Evolutionary conservation across 2,113 vertebrate species (phyloP).

Genomic region (Ardeotis arabs): DNA sequence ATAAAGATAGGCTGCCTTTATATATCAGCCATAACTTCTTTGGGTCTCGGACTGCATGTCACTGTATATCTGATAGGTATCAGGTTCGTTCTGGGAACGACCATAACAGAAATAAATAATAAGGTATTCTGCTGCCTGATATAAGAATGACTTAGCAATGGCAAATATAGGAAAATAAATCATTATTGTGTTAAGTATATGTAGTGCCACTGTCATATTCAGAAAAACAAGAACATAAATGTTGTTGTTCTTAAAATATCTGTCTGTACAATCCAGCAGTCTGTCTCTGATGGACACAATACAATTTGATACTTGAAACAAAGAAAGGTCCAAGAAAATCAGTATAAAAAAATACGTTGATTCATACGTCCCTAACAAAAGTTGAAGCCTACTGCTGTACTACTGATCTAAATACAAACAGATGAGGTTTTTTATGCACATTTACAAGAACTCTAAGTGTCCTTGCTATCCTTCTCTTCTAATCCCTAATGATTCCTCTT

Average conservation of each 20-base stretch:
- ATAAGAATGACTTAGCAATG: background rate
- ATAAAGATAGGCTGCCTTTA: background rate
- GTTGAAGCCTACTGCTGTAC: background rate
- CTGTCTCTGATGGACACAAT: background rate
- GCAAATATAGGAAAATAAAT: background rate
- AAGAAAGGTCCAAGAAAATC: background rate
- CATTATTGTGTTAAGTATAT: background rate
- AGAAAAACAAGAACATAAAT: background rate
- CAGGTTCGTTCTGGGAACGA: background rate
- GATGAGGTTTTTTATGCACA: background rate
- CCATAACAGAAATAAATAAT: background rate
- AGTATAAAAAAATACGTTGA: background rate
- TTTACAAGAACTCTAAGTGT: background rate
- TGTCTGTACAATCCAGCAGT: background rate
- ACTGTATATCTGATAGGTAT: rapidly evolving
- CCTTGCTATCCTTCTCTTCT: background rate
- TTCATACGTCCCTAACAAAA: background rate
- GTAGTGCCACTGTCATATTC: background rate
- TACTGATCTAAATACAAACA: background rate
- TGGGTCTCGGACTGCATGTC: background rate
- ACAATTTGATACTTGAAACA: background rate
- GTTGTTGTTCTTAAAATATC: background rate
- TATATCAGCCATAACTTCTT: background rate
- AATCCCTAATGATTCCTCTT: background rate
- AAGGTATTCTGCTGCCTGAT: background rate